Evolutionary conservation across 2,888 invertebrate genomes (phyloP).

Genomic region (Drosophila colorata): DNA sequence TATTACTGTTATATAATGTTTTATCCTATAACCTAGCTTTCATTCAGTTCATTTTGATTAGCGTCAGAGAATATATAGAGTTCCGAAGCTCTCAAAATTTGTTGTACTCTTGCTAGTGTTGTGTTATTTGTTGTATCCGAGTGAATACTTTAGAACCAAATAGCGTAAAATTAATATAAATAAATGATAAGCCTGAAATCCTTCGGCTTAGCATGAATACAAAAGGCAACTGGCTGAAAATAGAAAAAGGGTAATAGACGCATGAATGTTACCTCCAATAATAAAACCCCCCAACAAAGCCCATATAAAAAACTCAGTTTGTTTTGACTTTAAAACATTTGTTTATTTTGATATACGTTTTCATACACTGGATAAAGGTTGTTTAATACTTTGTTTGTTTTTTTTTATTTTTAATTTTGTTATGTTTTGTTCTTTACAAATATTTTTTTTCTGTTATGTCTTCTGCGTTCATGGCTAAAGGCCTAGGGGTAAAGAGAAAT

Average conservation of each 20-base stretch:
- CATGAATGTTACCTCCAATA: too few relatives aligned
- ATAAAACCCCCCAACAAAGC: neutral
- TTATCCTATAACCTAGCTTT: too few relatives aligned
- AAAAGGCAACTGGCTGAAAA: neutral
- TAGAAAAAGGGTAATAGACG: neutral
- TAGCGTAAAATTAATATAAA: neutral
- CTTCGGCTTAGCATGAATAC: neutral
- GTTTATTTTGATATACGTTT: slow-evolving; percentile 5
- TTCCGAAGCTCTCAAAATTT: neutral
- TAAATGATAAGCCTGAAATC: neutral
- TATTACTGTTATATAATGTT: too few relatives aligned
- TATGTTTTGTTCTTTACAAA: neutral
- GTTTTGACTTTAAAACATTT: neutral
- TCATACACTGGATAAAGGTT: neutral
- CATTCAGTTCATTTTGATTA: too few relatives aligned
- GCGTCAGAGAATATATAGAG: too few relatives aligned
- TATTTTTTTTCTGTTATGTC: neutral
- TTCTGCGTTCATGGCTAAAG: too few relatives aligned
- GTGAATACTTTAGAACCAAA: neutral
- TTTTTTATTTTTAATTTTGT: neutral
- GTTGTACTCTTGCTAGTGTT: neutral
- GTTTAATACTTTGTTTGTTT: neutral
- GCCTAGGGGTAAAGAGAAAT: too few relatives aligned
- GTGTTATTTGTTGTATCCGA: neutral
- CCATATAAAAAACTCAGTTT: neutral